Percentiles rank a stretch among this genome's conserved stretches.
phyloP scores from a whole-genome alignment of 2,113 vertebrate genomes.

The Callipepla californica region DNA sequence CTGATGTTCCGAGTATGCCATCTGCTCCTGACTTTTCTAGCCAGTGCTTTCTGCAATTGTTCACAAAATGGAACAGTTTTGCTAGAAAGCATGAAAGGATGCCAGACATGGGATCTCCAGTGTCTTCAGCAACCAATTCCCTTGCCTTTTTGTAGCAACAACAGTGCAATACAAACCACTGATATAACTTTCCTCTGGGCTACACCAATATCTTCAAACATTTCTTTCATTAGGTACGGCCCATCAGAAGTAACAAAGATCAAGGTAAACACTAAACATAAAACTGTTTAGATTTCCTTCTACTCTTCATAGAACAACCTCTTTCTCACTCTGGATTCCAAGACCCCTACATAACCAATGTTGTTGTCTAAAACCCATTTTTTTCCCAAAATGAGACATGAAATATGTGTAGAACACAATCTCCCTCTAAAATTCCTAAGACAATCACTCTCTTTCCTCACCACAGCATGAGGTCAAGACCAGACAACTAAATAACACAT shows the following conservation, averaged over 20 bases:
- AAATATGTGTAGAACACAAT: not conserved
- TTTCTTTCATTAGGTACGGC: not conserved
- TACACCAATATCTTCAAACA: not conserved
- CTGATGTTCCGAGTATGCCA: not conserved
- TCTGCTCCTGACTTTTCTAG: not conserved
- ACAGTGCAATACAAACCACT: not conserved
- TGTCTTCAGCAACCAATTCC: not conserved
- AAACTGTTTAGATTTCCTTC: not conserved
- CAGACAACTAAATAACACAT: not conserved
- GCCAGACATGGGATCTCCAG: not conserved
- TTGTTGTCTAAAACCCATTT: not conserved
- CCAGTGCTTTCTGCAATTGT: not conserved
- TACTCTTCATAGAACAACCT: not conserved
- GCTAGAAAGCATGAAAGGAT: not conserved
- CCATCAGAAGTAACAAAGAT: not conserved
- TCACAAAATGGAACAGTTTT: not conserved
- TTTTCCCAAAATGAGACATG: not conserved
- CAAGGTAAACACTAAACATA: not conserved
- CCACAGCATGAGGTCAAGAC: not conserved
- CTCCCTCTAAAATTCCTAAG: not conserved
- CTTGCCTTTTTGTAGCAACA: not conserved
- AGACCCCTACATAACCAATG: not conserved
- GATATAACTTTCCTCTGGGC: not conserved
- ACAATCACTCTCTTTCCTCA: rapidly evolving
- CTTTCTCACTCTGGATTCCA: not conserved